These are phyloP conservation scores for Bos taurus DNA, from an alignment of 2,113 vertebrate species.

Conservation along the genomic window DNA sequence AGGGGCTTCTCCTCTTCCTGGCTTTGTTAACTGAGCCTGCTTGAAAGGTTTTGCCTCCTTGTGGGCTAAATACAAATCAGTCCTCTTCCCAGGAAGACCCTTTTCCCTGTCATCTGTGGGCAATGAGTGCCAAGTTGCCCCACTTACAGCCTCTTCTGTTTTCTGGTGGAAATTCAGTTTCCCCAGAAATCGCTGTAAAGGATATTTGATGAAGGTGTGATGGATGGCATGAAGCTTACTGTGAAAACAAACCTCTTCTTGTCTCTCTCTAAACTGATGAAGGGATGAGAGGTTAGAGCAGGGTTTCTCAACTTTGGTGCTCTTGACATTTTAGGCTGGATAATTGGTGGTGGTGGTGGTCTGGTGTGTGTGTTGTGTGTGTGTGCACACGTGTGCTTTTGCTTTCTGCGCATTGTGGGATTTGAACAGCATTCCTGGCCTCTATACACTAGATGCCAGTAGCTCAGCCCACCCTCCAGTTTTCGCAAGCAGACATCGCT, in stretches of 20 bases:
- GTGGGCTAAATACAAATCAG: background rate
- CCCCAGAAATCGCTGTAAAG: background rate
- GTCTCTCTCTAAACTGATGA: background rate
- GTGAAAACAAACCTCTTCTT: background rate
- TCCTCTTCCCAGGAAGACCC: background rate
- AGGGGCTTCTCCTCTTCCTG: background rate
- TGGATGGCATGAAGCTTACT: background rate
- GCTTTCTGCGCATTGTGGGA: background rate
- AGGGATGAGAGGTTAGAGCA: background rate
- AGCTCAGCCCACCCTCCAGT: background rate
- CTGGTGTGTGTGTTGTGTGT: background rate
- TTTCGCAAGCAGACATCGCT: background rate
- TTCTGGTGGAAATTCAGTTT: conserved; percentile 1
- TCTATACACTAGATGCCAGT: background rate
- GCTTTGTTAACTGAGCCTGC: background rate
- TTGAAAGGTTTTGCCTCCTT: background rate
- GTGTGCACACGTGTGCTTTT: background rate
- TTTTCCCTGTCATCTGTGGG: background rate
- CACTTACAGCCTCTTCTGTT: background rate
- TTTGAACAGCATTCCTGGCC: background rate
- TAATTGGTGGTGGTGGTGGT: background rate
- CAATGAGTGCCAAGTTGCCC: background rate
- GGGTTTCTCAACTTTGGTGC: background rate
- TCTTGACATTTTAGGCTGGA: background rate
- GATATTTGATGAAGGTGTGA: background rate